Evolutionary conservation across 2,888 invertebrate species (phyloP), one percentile per base, ranked within the genome.

Genomic region (Cephus sareptanus): DNA sequence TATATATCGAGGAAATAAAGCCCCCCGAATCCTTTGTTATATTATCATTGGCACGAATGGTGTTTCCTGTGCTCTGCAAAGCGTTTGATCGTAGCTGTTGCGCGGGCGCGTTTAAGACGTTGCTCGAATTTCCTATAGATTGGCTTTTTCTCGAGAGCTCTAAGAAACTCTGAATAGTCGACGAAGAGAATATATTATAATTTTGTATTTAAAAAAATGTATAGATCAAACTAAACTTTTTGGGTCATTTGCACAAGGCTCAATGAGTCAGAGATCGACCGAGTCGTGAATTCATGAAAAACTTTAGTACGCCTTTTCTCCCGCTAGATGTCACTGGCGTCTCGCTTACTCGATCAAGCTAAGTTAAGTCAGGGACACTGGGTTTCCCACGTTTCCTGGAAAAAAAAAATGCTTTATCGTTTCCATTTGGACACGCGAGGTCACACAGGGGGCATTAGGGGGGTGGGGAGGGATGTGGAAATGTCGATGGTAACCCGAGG

Each of bases 31-130:
- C 71, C 78, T 76, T 80, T 77, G 81, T 82, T 81, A 82, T 80
- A 80, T 81, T 81, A 79, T 80, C 81, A 82, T 82, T 81, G 80
- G 79, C 79, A 73, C 78, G 79, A 82, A 80, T 79, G 80, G 73
- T 79, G 76, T 81, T 81, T 81, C 79, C 77, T 76, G 77, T 81
- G 77, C 76, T 56, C 23, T 23, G 40, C 40, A 23, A 56, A 23
- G 6, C 4, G 23, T 56, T 23, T 15, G 1, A 9, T 4, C 40
- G 40, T 15, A 4, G 4, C 12, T 12, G 37, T 37, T 37, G 13
- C 37, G 13, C 40, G 4, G 1, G 15, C 15, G 15, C 15, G 0
- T 23, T 23, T 15, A 23, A 2, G 23, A 56, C 9, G 23, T 56
- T 23, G 15, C 2, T 56, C 23, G 23, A 23, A 56, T 56, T 23